phyloP scores from a whole-genome alignment of 2,797 vertebrate genomes.

The Hybognathus amarus region DNA sequence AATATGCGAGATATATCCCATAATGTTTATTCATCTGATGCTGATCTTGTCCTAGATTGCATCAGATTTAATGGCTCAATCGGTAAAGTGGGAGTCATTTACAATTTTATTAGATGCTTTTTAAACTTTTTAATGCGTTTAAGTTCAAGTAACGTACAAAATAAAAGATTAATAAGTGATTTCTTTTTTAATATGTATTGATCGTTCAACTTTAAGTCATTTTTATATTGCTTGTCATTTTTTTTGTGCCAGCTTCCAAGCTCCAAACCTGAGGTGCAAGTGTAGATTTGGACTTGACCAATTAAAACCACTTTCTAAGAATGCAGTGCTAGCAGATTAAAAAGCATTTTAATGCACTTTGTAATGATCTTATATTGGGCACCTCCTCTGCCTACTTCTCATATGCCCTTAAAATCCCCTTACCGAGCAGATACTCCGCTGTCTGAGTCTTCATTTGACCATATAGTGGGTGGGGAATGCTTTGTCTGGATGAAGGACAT shows the following conservation, averaged over 20 bases:
- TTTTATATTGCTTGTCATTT: background rate
- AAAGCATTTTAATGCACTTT: slow-evolving; percentile 50
- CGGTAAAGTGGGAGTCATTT: background rate
- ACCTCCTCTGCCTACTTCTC: slow-evolving; percentile 27
- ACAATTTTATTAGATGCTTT: background rate
- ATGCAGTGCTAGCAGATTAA: slow-evolving; percentile 42
- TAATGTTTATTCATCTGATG: background rate
- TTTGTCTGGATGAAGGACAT: slow-evolving; percentile 47
- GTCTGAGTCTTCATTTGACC: slow-evolving; percentile 32
- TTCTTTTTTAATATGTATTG: background rate
- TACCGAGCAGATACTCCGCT: slow-evolving; percentile 18
- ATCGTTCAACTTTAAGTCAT: background rate
- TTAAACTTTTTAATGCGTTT: background rate
- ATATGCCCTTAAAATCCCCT: slow-evolving; percentile 37
- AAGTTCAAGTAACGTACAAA: background rate
- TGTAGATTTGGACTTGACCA: slow-evolving; percentile 7
- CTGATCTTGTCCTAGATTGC: background rate
- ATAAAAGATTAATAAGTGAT: background rate
- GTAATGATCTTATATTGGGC: slow-evolving; percentile 40
- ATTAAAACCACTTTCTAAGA: slow-evolving; percentile 36
- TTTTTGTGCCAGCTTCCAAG: background rate
- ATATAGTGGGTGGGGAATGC: slow-evolving; percentile 7
- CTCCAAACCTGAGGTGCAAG: background rate
- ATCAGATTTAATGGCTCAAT: background rate
- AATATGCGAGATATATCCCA: background rate